These are phyloP conservation scores for Folsomia candida DNA, from an alignment of 2,888 invertebrate genomes.

Conservation along the genomic window DNA sequence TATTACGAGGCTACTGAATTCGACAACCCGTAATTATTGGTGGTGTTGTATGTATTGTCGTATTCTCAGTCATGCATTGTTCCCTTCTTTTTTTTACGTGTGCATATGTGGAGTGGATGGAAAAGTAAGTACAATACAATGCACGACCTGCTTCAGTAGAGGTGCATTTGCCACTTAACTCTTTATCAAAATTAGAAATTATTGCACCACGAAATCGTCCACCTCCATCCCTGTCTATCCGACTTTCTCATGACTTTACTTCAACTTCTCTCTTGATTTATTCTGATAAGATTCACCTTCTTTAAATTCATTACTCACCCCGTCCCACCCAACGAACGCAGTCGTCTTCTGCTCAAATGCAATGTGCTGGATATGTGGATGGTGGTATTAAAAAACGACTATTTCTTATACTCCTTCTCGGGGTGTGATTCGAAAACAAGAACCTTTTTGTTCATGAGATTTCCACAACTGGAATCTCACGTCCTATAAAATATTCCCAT, in stretches of 20 bases:
- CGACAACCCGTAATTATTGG: slow-evolving; percentile 50
- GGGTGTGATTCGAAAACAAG: too few species aligned
- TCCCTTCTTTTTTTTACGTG: background rate
- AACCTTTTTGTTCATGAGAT: too few species aligned
- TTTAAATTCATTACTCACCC: background rate
- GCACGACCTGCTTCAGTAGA: background rate
- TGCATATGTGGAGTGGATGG: too few species aligned
- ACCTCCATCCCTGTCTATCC: slow-evolving; percentile 12
- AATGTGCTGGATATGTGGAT: too few species aligned
- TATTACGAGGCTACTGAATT: slow-evolving; percentile 51
- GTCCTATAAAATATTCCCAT: too few species aligned
- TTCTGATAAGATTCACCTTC: background rate
- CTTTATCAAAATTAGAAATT: background rate
- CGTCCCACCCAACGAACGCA: background rate
- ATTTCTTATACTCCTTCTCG: too few species aligned
- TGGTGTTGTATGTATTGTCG: background rate
- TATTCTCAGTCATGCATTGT: background rate
- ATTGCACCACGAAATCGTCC: background rate
- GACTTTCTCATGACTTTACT: slow-evolving; percentile 15
- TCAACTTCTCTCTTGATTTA: background rate
- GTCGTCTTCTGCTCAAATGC: too few species aligned
- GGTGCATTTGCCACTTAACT: background rate
- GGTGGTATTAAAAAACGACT: too few species aligned
- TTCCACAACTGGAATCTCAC: too few species aligned
- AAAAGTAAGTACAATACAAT: too few species aligned